Percentiles rank a stretch among this genome's conserved stretches.
phyloP scores from a whole-genome alignment of 2,888 invertebrate genomes.

The Rhimphoctona megacephalus region DNA sequence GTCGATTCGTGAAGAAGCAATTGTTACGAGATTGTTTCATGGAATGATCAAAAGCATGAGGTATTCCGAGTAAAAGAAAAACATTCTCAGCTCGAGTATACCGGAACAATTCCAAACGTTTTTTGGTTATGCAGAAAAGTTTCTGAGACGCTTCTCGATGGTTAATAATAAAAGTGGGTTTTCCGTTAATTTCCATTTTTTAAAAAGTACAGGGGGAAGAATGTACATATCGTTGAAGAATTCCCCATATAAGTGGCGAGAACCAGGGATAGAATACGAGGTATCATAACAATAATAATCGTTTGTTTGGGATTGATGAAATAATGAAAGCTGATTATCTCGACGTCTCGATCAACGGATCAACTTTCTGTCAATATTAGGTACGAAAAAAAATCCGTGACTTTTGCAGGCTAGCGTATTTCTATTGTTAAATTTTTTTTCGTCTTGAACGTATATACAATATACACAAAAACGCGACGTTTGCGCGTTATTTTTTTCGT shows the following conservation, averaged over 20 bases:
- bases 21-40: conserved; percentile 61
- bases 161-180: not conserved
- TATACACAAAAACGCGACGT: not conserved
- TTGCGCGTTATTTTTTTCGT: conserved; percentile 16
- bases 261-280: conserved; percentile 1
- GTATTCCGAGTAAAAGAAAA: conserved; percentile 21
- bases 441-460: conserved; percentile 3
- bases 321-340: conserved; percentile 46
- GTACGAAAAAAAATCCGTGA: conserved; percentile 29
- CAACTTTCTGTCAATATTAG: conserved; percentile 21
- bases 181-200: not conserved
- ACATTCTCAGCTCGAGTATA: not conserved
- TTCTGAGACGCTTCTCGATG: not conserved
- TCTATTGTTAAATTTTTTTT: conserved; percentile 13
- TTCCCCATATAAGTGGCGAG: not conserved
- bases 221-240: not conserved
- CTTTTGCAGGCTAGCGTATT: conserved; percentile 13
- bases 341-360: conserved; percentile 41
- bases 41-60: conserved; percentile 37
- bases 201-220: not conserved
- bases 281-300: conserved; percentile 42
- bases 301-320: conserved; percentile 48
- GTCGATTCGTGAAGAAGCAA: conserved; percentile 57
- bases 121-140: not conserved
- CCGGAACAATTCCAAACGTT: not conserved